Percentiles rank a stretch among this genome's conserved stretches.
These are phyloP conservation scores for Saiga tatarica DNA, from an alignment of 2,113 vertebrate genomes.

Conservation along the genomic window DNA sequence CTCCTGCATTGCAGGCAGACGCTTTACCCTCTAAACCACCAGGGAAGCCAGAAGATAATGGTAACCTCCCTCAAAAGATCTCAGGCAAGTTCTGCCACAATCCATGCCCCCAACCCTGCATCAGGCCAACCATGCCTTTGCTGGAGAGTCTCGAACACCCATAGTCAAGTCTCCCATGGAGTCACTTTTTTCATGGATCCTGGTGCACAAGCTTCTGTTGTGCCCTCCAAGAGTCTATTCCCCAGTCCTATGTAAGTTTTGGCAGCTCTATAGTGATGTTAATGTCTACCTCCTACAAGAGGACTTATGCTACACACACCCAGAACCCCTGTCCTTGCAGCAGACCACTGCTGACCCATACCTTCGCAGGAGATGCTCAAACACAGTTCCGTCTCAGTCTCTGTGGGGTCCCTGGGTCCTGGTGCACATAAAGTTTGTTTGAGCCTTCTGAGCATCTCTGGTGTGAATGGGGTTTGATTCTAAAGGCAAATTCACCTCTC, in stretches of 20 bases:
- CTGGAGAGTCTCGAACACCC: background rate
- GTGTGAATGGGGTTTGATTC: background rate
- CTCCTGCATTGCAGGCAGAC: too few relatives aligned
- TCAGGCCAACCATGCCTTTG: background rate
- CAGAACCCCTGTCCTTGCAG: background rate
- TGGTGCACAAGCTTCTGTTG: background rate
- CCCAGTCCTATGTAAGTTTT: background rate
- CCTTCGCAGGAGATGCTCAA: background rate
- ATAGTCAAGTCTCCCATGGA: background rate
- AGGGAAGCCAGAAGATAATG: background rate
- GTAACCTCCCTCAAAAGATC: background rate
- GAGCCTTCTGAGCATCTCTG: background rate
- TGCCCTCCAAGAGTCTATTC: background rate
- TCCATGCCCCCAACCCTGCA: background rate
- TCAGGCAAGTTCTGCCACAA: background rate
- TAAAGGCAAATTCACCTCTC: rapidly evolving
- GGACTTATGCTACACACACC: background rate
- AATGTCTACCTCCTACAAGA: background rate
- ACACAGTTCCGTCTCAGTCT: background rate
- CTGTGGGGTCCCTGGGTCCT: background rate
- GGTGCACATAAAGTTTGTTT: background rate
- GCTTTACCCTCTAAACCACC: too few relatives aligned
- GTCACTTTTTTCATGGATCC: background rate
- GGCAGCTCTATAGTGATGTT: background rate
- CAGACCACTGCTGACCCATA: background rate